These are phyloP conservation scores for Watsonalla binaria DNA, from an alignment of 2,888 invertebrate species.

Conservation along the genomic window DNA sequence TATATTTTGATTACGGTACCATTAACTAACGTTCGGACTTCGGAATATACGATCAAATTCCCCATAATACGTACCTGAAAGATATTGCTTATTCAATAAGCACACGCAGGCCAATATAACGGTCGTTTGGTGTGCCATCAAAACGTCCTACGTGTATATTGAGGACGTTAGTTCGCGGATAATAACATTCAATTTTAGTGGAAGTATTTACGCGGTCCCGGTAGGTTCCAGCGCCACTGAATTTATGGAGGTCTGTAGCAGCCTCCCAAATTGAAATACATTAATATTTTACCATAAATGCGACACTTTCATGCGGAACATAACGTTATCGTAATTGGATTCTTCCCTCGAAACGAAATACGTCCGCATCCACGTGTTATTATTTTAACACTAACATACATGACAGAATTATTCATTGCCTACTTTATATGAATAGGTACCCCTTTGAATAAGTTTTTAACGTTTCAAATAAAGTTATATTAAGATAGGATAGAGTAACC, in stretches of 20 bases:
- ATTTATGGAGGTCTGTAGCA: slow-evolving; percentile 76
- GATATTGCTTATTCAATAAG: not conserved
- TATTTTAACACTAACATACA: slow-evolving; percentile 33
- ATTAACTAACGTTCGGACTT: not conserved
- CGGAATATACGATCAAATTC: not conserved
- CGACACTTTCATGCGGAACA: slow-evolving; percentile 76
- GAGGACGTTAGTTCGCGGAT: slow-evolving; percentile 50
- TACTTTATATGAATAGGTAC: not conserved
- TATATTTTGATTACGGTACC: not conserved
- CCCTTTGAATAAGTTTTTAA: not conserved
- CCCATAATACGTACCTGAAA: not conserved
- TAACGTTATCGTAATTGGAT: slow-evolving; percentile 77
- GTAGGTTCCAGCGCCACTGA: slow-evolving; percentile 58
- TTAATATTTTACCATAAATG: slow-evolving; percentile 79
- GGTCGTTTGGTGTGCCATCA: slow-evolving; percentile 9
- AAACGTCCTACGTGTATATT: slow-evolving; percentile 34
- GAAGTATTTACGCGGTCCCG: slow-evolving; percentile 70
- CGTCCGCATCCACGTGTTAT: slow-evolving; percentile 29
- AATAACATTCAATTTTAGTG: slow-evolving; percentile 74
- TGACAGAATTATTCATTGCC: not conserved
- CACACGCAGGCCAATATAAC: not conserved
- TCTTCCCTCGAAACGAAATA: slow-evolving; percentile 63
- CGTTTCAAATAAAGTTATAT: too few species aligned
- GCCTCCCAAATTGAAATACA: slow-evolving; percentile 77
- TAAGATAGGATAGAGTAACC: too few species aligned